A percentile compares a stretch with the other conserved stretches of the same genome.
These are phyloP conservation scores for Cyclina sinensis DNA, from an alignment of 1,140 invertebrate genomes.

Conservation along the genomic window DNA sequence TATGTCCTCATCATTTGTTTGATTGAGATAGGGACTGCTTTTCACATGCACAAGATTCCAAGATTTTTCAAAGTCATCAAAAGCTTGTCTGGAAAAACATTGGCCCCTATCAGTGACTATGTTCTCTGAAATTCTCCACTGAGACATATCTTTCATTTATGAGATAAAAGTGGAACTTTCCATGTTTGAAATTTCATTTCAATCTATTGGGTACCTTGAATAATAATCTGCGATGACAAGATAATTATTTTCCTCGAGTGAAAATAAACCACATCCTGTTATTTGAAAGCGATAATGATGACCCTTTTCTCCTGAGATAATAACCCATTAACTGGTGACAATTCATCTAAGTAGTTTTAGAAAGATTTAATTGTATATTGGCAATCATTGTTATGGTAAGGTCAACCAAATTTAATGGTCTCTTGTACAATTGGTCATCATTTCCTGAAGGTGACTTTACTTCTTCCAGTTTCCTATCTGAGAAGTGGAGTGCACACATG, in stretches of 20 bases:
- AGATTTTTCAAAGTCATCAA: conserved; percentile 79
- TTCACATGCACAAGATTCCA: conserved; percentile 84
- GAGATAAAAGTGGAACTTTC: conserved; percentile 28
- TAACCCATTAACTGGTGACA: background rate
- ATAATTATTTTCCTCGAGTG: background rate
- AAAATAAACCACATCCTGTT: conserved; percentile 14
- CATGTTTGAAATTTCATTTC: conserved; percentile 22
- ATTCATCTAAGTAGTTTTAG: too few species aligned
- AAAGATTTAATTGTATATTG: too few species aligned
- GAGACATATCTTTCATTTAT: conserved; percentile 19
- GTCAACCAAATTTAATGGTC: conserved; percentile 43
- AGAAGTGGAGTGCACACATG: conserved; percentile 32
- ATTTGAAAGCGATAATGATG: conserved; percentile 27
- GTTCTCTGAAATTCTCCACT: conserved; percentile 22
- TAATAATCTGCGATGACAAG: conserved; percentile 42
- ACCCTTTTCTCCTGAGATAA: conserved; percentile 25
- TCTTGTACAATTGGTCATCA: background rate
- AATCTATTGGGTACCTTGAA: conserved; percentile 9
- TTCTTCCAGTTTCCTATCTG: conserved; percentile 18
- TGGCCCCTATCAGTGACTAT: conserved; percentile 21
- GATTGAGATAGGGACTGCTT: conserved; percentile 77
- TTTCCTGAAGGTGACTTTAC: background rate
- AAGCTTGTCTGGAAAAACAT: conserved; percentile 12
- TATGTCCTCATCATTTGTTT: background rate
- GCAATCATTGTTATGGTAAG: background rate